A percentile compares a stretch with the other conserved stretches of the same genome.
phyloP scores from a whole-genome alignment of 2,797 vertebrate species.

The Coilia nasus region DNA sequence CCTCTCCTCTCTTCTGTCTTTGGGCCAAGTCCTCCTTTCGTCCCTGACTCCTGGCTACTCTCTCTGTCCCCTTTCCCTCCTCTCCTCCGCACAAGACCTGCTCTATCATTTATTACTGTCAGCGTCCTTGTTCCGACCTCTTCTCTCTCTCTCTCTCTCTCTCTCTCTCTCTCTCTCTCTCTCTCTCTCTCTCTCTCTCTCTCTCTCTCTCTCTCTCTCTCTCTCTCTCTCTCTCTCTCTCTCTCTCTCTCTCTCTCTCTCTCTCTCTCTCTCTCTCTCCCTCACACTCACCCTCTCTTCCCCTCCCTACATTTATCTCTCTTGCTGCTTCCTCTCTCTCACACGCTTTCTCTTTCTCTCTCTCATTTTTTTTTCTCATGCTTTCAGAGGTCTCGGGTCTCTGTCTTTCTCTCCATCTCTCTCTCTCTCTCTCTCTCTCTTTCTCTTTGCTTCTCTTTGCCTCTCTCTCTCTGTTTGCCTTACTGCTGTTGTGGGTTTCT shows the following conservation, averaged over 20 bases:
- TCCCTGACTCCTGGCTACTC: not conserved
- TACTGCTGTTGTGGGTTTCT: slow-evolving; percentile 83
- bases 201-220: slow-evolving; percentile 44
- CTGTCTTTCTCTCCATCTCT: slow-evolving; percentile 33
- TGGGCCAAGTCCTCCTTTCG: not conserved
- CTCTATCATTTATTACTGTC: not conserved
- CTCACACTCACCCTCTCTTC: slow-evolving; percentile 28
- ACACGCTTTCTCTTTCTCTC: slow-evolving; percentile 63
- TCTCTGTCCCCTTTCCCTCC: slow-evolving; percentile 45
- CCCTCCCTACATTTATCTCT: slow-evolving; percentile 19
- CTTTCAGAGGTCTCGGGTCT: too few species aligned
- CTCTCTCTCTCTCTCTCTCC: not conserved
- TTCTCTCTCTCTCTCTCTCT: not conserved
- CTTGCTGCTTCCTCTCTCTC: slow-evolving; percentile 52
- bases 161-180: not conserved
- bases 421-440: slow-evolving; percentile 48
- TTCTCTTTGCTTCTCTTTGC: slow-evolving; percentile 60
- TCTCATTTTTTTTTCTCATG: slow-evolving; percentile 44
- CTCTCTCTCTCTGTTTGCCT: slow-evolving; percentile 81
- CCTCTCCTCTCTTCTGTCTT: not conserved
- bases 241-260: slow-evolving; percentile 57
- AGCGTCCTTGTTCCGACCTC: not conserved
- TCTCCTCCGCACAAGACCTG: slow-evolving; percentile 49
- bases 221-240: slow-evolving; percentile 43
- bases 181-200: slow-evolving; percentile 39